Evolutionary conservation across 2,888 invertebrate species (phyloP).

Genomic region (Pristionchus arcanus): DNA sequence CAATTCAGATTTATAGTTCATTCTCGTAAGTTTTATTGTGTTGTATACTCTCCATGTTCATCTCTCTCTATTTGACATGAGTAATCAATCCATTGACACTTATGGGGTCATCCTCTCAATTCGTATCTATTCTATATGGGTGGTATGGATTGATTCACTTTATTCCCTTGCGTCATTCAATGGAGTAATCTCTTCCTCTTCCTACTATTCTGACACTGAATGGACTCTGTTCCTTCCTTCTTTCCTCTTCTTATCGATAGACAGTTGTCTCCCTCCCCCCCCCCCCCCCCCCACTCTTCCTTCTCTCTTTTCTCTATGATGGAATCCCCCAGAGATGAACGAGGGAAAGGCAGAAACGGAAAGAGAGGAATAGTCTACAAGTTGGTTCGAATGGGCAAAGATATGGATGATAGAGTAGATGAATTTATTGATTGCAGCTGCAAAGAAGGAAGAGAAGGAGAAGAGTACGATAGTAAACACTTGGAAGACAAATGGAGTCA

Average conservation of each 20-base stretch:
- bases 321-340: slow-evolving; percentile 40
- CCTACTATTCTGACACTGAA: not conserved
- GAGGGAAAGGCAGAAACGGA: not conserved
- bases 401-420: not conserved
- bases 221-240: not conserved
- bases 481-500: slow-evolving; percentile 23
- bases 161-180: not conserved
- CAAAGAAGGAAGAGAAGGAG: slow-evolving; percentile 9
- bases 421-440: slow-evolving; percentile 2
- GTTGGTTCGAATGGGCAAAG: not conserved
- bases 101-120: slow-evolving; percentile 18
- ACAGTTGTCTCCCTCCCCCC: slow-evolving; percentile 32
- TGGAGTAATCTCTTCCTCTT: slow-evolving; percentile 24
- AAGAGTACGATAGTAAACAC: not conserved
- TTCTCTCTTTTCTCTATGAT: slow-evolving; percentile 19
- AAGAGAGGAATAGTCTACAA: not conserved
- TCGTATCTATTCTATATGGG: slow-evolving; percentile 10
- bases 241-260: slow-evolving; percentile 42
- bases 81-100: not conserved
- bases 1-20: not conserved
- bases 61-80: not conserved
- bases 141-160: not conserved
- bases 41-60: not conserved
- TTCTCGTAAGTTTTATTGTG: not conserved
- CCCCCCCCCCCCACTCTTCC: not conserved